phyloP scores from a whole-genome alignment of 2,888 invertebrate species.

The Nudaria mundana region DNA sequence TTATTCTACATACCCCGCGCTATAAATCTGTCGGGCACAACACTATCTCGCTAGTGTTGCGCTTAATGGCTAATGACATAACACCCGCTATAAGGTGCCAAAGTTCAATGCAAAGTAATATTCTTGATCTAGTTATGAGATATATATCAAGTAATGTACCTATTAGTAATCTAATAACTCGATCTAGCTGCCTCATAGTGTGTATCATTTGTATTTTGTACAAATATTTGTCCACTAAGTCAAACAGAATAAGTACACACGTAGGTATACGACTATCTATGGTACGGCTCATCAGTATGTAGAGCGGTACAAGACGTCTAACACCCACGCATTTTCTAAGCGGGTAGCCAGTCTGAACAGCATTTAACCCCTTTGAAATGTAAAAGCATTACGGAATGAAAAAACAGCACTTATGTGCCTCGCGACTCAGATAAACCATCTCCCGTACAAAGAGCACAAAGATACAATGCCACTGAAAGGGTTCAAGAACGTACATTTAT shows the following conservation, averaged over 20 bases:
- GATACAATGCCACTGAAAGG: constrained; percentile 82
- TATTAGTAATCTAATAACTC: too few species aligned
- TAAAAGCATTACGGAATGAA: constrained; percentile 82
- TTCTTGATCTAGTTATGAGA: constrained; percentile 24
- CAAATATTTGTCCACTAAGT: too few species aligned
- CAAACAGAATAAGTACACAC: too few species aligned
- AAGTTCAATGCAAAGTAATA: constrained; percentile 29
- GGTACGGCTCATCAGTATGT: constrained; percentile 17
- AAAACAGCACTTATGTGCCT: constrained; percentile 82
- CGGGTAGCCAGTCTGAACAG: constrained; percentile 76
- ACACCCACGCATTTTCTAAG: constrained; percentile 77
- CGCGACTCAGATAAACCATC: constrained; percentile 80
- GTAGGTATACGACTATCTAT: constrained; percentile 17
- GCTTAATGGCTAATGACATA: constrained; percentile 59
- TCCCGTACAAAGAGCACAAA: constrained; percentile 80
- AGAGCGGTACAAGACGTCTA: constrained; percentile 50
- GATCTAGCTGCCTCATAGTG: too few species aligned
- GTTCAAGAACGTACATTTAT: constrained; percentile 82
- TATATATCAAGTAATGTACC: background rate
- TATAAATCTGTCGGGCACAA: constrained; percentile 50
- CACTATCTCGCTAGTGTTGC: constrained; percentile 54
- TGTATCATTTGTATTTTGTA: too few species aligned
- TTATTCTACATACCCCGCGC: constrained; percentile 43
- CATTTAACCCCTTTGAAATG: constrained; percentile 81
- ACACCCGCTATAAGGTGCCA: constrained; percentile 31